Percentiles rank a stretch among this genome's conserved stretches.
phyloP scores from a whole-genome alignment of 2,797 vertebrate species.

The Malacoctenus gilli region DNA sequence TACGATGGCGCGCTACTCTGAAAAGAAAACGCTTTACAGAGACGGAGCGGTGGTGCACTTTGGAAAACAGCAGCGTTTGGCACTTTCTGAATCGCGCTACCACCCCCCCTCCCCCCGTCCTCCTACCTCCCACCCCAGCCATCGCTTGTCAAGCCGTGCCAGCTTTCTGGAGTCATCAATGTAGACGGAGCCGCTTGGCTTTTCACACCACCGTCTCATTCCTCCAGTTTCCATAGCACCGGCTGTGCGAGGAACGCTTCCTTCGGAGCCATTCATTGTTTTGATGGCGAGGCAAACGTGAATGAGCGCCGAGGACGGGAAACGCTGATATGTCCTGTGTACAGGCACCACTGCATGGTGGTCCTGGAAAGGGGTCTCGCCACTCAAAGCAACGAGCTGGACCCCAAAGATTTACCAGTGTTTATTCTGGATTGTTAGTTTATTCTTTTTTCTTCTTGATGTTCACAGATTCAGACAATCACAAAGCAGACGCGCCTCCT shows the following conservation, averaged over 20 bases:
- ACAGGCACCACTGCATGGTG: slow-evolving; percentile 19
- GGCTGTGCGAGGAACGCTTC: neutral
- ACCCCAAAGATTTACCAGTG: too few relatives aligned
- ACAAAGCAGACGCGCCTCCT: neutral
- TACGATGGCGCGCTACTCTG: neutral
- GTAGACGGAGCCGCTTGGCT: slow-evolving; percentile 18
- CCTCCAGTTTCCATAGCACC: slow-evolving; percentile 14
- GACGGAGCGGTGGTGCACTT: neutral
- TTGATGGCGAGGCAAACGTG: slow-evolving; percentile 49
- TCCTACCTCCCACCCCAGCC: slow-evolving; percentile 22
- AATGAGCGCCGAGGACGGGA: slow-evolving; percentile 10
- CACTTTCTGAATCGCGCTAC: slow-evolving; percentile 17
- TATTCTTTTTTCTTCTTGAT: too few relatives aligned
- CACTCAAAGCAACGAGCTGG: slow-evolving; percentile 16
- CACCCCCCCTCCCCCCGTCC: slow-evolving; percentile 24
- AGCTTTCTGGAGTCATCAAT: slow-evolving; percentile 38
- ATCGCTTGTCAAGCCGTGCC: slow-evolving; percentile 33
- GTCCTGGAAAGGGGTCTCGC: slow-evolving; percentile 26
- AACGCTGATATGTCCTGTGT: slow-evolving; percentile 33
- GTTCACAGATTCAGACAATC: slow-evolving; percentile 6
- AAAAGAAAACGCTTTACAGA: slow-evolving; percentile 3
- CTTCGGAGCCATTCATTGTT: slow-evolving; percentile 26
- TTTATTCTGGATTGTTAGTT: too few relatives aligned
- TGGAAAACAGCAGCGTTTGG: slow-evolving; percentile 7
- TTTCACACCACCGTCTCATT: neutral